Percentiles rank a stretch among this genome's conserved stretches.
Conservation (phyloP, 2,888 invertebrate species). For the Drosophila pseudotakahashii region DNA sequence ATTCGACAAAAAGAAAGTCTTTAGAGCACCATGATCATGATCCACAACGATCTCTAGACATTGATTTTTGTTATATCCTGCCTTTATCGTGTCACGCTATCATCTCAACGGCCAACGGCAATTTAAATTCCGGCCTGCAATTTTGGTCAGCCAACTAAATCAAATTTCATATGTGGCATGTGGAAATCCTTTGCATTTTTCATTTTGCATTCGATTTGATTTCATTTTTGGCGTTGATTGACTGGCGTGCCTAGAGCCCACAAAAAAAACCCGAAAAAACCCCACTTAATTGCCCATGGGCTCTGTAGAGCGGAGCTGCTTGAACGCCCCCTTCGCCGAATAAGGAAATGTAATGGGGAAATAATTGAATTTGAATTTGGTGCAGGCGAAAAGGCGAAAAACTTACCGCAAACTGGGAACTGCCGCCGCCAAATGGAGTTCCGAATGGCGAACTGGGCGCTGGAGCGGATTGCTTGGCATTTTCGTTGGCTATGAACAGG, state of each 20-base stretch:
- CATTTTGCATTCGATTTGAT: conserved; percentile 58
- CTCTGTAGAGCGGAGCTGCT: conserved; percentile 28
- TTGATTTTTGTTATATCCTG: conserved; percentile 2
- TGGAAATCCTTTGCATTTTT: conserved; percentile 54
- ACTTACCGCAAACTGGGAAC: conserved; percentile 67
- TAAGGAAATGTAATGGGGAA: conserved; percentile 48
- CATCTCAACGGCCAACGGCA: not conserved
- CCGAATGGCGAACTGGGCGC: conserved; percentile 64
- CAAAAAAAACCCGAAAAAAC: conserved; percentile 29
- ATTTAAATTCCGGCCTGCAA: conserved; percentile 25
- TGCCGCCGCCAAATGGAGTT: conserved; percentile 69
- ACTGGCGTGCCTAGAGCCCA: conserved; percentile 43
- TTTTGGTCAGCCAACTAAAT: conserved; percentile 30
- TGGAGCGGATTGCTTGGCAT: conserved; percentile 48
- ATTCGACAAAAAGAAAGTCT: not conserved
- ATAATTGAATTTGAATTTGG: conserved; percentile 42
- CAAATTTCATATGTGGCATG: conserved; percentile 55
- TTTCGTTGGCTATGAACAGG: conserved; percentile 80
- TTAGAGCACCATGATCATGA: no score
- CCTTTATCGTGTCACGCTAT: conserved; percentile 1
- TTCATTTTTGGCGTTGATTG: conserved; percentile 70
- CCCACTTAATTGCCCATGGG: conserved; percentile 54
- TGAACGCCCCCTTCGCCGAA: conserved; percentile 26
- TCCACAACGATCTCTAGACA: not conserved
- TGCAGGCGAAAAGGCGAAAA: conserved; percentile 1